Base-by-base conservation (phyloP, 2,888 invertebrate genomes). In the Diarsia dahlii region DNA sequence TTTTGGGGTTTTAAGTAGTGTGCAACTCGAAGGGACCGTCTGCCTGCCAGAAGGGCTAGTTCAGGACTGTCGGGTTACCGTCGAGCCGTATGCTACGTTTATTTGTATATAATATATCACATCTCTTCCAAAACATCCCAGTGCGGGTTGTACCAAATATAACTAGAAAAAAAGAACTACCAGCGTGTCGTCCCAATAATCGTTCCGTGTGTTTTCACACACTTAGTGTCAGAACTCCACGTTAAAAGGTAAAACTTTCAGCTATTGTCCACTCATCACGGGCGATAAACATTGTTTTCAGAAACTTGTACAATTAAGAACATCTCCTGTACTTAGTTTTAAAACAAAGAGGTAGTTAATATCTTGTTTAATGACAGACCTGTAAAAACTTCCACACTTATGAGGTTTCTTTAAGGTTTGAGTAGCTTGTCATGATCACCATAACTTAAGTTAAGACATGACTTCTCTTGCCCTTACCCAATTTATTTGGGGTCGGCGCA, bases 241-340 rank as follows among this genome's bases (percentile, higher is more conserved):
- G 2, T 79, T 68, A 74, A 80, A 69, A 84, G 54, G 60, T 76
- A 71, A 79, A 81, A 80, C 75, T 84, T 78, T 70, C 71, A 71
- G 46, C 20, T 45, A 74, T 67, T 65, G 74, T 80, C 65, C 65
- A 71, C 77, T 75, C 63, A 74, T 82, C 72, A 72, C 66, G 28
- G 18, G 56, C 28, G 71, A 60, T 75, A 73, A 84, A 75, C 72
- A 56, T 72, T 66, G 69, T 74, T 84, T 74, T 62, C 48, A 84
- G 45, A 71, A 78, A 83, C 72, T 72, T 79, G 60, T 18, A 64
- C 64, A 64, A 60, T 80, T 78, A 80, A 76, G 71, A 75, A 66
- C 67, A 66, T 78, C 39, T 71, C 46, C 67, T 65, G 67, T 78
- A 67, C 71, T 76, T 75, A 76, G 77, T 82, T 86, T 64, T 52